Percentiles rank a stretch among this genome's conserved stretches.
Evolutionary conservation across 1,140 invertebrate genomes (phyloP).

Genomic region (Drosophila oshimai): DNA sequence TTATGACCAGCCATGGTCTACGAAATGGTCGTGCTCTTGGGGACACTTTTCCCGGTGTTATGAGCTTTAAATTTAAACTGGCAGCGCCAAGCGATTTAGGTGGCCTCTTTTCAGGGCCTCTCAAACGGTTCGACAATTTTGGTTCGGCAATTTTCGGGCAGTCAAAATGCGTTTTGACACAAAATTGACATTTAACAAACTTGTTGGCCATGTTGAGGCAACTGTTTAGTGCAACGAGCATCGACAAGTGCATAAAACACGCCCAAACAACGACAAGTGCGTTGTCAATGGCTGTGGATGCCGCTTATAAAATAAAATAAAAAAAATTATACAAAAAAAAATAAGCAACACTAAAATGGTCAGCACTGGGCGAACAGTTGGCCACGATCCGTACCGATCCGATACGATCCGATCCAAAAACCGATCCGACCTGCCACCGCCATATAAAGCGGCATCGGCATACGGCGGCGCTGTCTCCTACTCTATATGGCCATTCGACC

Average conservation of each 20-base stretch:
- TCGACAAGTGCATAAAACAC: slow-evolving; percentile 68
- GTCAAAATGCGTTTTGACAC: slow-evolving; percentile 68
- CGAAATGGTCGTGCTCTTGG: slow-evolving; percentile 29
- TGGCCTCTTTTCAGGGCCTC: background rate
- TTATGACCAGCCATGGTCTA: slow-evolving; percentile 34
- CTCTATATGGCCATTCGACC: slow-evolving; percentile 71
- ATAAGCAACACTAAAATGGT: slow-evolving; percentile 51
- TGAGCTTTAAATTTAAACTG: slow-evolving; percentile 49
- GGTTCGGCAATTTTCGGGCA: slow-evolving; percentile 43
- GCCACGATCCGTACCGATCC: slow-evolving; percentile 8
- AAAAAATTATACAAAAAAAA: slow-evolving; percentile 35
- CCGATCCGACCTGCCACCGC: slow-evolving; percentile 45
- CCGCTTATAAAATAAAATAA: slow-evolving; percentile 23
- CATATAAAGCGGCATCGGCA: slow-evolving; percentile 54
- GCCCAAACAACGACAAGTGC: slow-evolving; percentile 56
- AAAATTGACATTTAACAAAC: slow-evolving; percentile 79
- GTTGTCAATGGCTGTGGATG: slow-evolving; percentile 30
- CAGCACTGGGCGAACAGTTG: slow-evolving; percentile 59
- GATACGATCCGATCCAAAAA: slow-evolving; percentile 33
- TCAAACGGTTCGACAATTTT: slow-evolving; percentile 13
- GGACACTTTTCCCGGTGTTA: slow-evolving; percentile 13
- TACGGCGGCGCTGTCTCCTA: slow-evolving; percentile 33
- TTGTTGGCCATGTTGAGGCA: slow-evolving; percentile 60
- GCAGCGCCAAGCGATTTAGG: slow-evolving; percentile 8
- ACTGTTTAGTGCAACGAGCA: slow-evolving; percentile 31